A percentile compares a stretch with the other conserved stretches of the same genome.
Conservation (phyloP, 2,797 vertebrate genomes). For the Sphenodon punctatus region DNA sequence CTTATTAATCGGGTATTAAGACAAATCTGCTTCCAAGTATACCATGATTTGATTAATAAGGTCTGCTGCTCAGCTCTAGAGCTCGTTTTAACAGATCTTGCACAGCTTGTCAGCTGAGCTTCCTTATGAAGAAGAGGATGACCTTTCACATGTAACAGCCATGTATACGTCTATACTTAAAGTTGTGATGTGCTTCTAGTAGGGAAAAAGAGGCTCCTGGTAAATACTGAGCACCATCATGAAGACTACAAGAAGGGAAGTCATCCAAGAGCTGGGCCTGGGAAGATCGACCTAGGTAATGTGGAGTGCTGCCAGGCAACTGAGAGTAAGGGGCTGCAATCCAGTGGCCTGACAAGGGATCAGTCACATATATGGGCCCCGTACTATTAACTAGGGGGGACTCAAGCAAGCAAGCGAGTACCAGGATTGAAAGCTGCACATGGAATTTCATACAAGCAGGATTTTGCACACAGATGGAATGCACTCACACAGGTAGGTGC, state of each 20-base stretch:
- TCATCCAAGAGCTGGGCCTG: slow-evolving; percentile 1
- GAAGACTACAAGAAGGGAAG: neutral
- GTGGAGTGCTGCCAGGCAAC: slow-evolving; percentile 8
- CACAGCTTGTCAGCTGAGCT: neutral
- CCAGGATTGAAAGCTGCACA: too few species aligned
- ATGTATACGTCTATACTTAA: neutral
- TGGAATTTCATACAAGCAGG: too few species aligned
- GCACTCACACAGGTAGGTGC: too few species aligned
- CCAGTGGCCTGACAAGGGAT: too few species aligned
- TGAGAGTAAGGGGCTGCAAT: neutral
- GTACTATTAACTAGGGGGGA: too few species aligned
- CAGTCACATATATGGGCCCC: too few species aligned
- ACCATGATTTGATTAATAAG: slow-evolving; percentile 15
- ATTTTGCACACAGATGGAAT: too few species aligned
- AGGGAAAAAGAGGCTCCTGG: neutral
- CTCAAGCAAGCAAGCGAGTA: too few species aligned
- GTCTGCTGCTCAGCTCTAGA: neutral
- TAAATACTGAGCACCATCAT: rapidly evolving
- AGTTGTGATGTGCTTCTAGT: neutral
- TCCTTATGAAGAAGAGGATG: neutral
- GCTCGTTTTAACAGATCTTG: neutral
- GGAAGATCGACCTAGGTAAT: neutral
- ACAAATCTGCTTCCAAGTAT: slow-evolving; percentile 6
- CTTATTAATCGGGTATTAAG: slow-evolving; percentile 25
- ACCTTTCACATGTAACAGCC: neutral